phyloP scores from a whole-genome alignment of 2,888 invertebrate genomes.

The Watsonalla binaria region DNA sequence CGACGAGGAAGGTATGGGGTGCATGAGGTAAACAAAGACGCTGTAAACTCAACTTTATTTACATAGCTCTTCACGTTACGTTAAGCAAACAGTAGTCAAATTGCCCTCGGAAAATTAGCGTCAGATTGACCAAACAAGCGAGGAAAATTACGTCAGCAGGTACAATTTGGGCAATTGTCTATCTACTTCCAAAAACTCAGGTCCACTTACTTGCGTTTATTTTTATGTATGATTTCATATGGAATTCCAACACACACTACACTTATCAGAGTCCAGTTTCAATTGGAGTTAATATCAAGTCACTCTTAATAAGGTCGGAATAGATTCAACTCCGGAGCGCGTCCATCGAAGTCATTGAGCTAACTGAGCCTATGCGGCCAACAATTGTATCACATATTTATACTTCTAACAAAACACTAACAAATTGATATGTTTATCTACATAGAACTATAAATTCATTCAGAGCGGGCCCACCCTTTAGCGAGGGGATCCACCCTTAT shows the following conservation, averaged over 20 bases:
- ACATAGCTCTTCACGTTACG: constrained; percentile 24
- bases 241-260: constrained; percentile 2
- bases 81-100: constrained; percentile 15
- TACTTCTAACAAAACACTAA: constrained; percentile 71
- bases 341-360: constrained; percentile 52
- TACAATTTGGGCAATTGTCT: too few relatives aligned
- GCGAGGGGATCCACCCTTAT: constrained; percentile 72
- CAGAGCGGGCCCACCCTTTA: constrained; percentile 71
- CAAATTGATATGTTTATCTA: constrained; percentile 79
- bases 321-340: constrained; percentile 41
- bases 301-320: constrained; percentile 49
- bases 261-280: constrained; percentile 24
- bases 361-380: constrained; percentile 54
- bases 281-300: constrained; percentile 31
- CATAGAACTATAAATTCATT: constrained; percentile 75
- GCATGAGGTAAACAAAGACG: constrained; percentile 41
- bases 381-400: constrained; percentile 70
- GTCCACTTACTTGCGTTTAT: constrained; percentile 1
- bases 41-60: constrained; percentile 41
- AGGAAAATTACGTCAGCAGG: neutral
- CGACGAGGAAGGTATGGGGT: constrained; percentile 36
- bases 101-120: neutral
- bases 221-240: neutral
- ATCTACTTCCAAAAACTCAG: neutral
- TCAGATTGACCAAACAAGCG: neutral